Base-by-base conservation (phyloP, 2,113 vertebrate genomes). In the Melanocharis versteri region DNA sequence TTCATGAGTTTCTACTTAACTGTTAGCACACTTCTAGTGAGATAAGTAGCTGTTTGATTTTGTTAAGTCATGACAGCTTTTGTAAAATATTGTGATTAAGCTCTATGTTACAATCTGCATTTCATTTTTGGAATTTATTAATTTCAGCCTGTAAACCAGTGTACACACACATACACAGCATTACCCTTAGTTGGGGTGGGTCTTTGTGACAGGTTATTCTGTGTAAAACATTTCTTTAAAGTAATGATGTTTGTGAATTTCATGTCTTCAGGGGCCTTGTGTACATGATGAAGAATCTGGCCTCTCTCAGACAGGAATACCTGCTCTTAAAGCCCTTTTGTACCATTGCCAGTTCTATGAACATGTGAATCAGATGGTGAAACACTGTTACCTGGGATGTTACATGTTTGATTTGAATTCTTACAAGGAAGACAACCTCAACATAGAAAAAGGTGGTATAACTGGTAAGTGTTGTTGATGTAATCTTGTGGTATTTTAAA, bases 231-330 rank as follows among this genome's bases (percentile, higher is more conserved):
- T 53, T 90, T 15, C 15, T 83, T 45, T 48, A 31, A 80, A 42
- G 3, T 61, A 87, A 40, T 64, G 0, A 33, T 65, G 7, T 80
- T 45, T 47, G 27, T 82, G 48, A 44, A 90, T 60, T 73, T 89
- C 33, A 18, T 78, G n/a, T 78, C 51, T 87, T 19, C 84, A 99
- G 99, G 99, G 98, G 39, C 99, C 98, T 2, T 99, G 98, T 96
- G 99, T 99, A 56, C 98, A 99, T 4, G 99, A 99, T 86, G 99
- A 99, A 94, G 98, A 98, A 51, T 98, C 99, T 18, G 99, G 98
- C 33, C 57, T 99, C 64, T 98, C 98, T 24, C 97, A 99, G 47
- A 97, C 96, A 51, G 99, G 99, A 88, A 98, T 98, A 76, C 98
- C 99, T 56, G 99, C 99, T 0, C 98, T 99, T 10, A 98, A 98